Percentiles rank a stretch among this genome's conserved stretches.
These are phyloP conservation scores for Trissoscelio sp. DNA, from an alignment of 2,888 invertebrate genomes.

Conservation along the genomic window DNA sequence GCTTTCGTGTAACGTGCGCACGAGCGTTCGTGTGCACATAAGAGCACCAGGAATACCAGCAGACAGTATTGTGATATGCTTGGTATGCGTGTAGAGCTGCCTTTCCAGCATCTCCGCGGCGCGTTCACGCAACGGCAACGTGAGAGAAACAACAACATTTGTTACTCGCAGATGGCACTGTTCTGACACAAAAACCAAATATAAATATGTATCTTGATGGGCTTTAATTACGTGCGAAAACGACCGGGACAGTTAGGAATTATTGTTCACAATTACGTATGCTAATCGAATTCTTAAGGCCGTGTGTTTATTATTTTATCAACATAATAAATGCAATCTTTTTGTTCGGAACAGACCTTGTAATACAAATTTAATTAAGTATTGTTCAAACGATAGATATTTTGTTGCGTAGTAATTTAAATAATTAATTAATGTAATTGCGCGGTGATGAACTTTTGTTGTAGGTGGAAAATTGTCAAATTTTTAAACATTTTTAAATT, in stretches of 20 bases:
- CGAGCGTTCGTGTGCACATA: slow-evolving; percentile 3
- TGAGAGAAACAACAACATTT: slow-evolving; percentile 43
- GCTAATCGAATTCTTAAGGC: slow-evolving; percentile 27
- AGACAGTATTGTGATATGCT: slow-evolving; percentile 45
- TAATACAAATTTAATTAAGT: not conserved
- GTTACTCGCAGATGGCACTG: slow-evolving; percentile 26
- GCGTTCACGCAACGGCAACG: slow-evolving; percentile 41
- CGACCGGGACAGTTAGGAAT: slow-evolving; percentile 23
- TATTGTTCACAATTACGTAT: slow-evolving; percentile 23
- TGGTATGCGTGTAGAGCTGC: slow-evolving; percentile 42
- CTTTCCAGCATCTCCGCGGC: slow-evolving; percentile 41
- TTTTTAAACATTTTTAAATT: too few relatives aligned
- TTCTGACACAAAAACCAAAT: slow-evolving; percentile 16
- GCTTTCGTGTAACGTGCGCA: not conserved
- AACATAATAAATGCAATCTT: slow-evolving; percentile 4
- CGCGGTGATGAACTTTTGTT: too few relatives aligned
- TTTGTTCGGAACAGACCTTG: not conserved
- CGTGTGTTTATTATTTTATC: not conserved
- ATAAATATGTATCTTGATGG: slow-evolving; percentile 29
- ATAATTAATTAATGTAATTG: too few relatives aligned
- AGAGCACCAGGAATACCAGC: slow-evolving; percentile 15
- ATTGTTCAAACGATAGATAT: not conserved
- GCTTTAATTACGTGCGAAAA: slow-evolving; percentile 48
- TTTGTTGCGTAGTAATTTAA: too few relatives aligned
- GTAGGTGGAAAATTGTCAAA: too few relatives aligned